Conservation (phyloP, 2,888 invertebrate species). For the Bombyx huttoni region DNA sequence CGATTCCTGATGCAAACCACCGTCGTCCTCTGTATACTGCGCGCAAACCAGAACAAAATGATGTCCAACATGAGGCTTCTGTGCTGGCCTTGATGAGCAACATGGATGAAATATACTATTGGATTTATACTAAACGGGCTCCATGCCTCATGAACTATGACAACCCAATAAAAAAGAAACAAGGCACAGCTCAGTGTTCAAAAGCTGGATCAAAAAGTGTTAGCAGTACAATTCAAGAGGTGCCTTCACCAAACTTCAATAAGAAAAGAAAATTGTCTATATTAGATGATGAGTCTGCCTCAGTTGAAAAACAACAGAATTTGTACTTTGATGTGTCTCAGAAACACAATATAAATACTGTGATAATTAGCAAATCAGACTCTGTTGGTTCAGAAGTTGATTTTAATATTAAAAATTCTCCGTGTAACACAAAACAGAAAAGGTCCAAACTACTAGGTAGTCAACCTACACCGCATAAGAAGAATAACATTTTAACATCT, state of each 20-base stretch:
- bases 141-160: slow-evolving; percentile 60
- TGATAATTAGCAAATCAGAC: slow-evolving; percentile 35
- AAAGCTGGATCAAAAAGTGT: slow-evolving; percentile 30
- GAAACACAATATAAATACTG: slow-evolving; percentile 21
- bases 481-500: slow-evolving; percentile 45
- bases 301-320: slow-evolving; percentile 37
- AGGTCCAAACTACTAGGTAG: slow-evolving; percentile 30
- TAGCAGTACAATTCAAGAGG: slow-evolving; percentile 21
- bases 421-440: slow-evolving; percentile 33
- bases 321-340: slow-evolving; percentile 43
- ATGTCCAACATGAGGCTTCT: slow-evolving; percentile 1
- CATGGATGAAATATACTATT: slow-evolving; percentile 63
- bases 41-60: not conserved
- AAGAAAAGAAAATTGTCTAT: slow-evolving; percentile 46
- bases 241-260: slow-evolving; percentile 36
- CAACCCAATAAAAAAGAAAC: slow-evolving; percentile 33
- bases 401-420: slow-evolving; percentile 49
- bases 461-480: slow-evolving; percentile 29
- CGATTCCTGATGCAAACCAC: slow-evolving; percentile 21
- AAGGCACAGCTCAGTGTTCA: slow-evolving; percentile 32
- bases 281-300: slow-evolving; percentile 40
- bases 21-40: slow-evolving; percentile 3
- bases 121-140: slow-evolving; percentile 58
- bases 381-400: slow-evolving; percentile 41
- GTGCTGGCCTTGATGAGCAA: slow-evolving; percentile 52